phyloP scores from a whole-genome alignment of 1,140 invertebrate species.

The Philopotamus ludificatus region DNA sequence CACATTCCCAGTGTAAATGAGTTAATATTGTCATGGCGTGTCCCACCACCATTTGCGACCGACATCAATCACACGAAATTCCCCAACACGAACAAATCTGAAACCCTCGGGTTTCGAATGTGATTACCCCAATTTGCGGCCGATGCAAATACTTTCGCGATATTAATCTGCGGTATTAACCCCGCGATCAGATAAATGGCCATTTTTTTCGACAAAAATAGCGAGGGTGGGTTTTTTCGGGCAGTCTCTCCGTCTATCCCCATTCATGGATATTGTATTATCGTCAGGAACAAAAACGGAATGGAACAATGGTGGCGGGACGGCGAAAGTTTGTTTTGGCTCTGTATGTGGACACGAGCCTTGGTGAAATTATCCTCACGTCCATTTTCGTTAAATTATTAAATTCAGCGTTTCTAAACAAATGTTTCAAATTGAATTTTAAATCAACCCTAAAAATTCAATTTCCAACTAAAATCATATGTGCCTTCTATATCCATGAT shows the following conservation, averaged over 20 bases:
- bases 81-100: background rate
- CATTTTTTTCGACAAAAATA: background rate
- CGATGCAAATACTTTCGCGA: no score
- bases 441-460: no score
- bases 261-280: background rate
- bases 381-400: no score
- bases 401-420: no score
- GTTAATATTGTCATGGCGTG: slow-evolving; percentile 40
- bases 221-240: background rate
- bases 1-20: slow-evolving; percentile 37
- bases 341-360: no score
- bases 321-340: background rate
- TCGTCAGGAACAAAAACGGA: background rate
- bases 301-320: background rate
- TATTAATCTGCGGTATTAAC: no score
- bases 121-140: no score
- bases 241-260: background rate
- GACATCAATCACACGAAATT: slow-evolving; percentile 37
- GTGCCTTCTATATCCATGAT: no score
- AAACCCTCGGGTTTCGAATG: background rate
- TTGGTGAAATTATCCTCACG: no score
- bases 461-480: no score
- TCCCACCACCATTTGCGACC: slow-evolving; percentile 31
- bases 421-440: no score
- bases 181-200: background rate